These are phyloP conservation scores for Eublepharis macularius DNA, from an alignment of 2,113 vertebrate genomes.

Conservation along the genomic window DNA sequence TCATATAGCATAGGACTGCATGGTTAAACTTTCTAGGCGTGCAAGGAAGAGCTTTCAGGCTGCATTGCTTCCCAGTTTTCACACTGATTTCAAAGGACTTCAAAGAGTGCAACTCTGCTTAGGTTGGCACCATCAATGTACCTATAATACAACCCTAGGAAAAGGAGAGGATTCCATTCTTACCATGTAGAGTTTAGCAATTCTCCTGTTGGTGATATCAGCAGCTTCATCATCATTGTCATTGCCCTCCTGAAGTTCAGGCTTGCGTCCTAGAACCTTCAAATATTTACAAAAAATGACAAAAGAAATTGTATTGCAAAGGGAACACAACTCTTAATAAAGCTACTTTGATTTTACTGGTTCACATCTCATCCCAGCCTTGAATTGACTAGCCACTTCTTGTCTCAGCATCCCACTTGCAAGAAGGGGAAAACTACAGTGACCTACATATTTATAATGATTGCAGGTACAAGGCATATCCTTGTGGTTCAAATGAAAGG, in stretches of 20 bases:
- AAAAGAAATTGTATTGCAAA: not conserved
- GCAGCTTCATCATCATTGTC: conserved; percentile 80
- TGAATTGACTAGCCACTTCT: no score
- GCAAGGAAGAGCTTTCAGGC: not conserved
- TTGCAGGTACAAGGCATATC: no score
- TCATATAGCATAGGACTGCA: no score
- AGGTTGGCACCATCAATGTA: no score
- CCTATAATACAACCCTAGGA: not conserved
- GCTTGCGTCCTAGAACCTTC: conserved; percentile 86
- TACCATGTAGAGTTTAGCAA: conserved; percentile 90
- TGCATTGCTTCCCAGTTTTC: not conserved
- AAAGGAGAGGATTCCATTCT: not conserved
- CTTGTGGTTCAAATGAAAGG: no score
- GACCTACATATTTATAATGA: no score
- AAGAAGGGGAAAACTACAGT: no score
- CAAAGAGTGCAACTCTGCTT: no score
- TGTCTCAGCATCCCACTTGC: no score
- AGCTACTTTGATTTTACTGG: not conserved
- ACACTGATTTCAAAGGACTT: no score
- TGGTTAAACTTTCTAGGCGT: not conserved
- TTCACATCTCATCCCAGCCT: no score
- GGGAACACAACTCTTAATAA: not conserved
- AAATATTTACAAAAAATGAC: not conserved
- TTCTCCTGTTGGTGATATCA: conserved; percentile 87
- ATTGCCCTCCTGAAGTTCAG: conserved; percentile 71